Conservation (phyloP, 2,797 vertebrate species). For the Myoxocephalus aenaeus region DNA sequence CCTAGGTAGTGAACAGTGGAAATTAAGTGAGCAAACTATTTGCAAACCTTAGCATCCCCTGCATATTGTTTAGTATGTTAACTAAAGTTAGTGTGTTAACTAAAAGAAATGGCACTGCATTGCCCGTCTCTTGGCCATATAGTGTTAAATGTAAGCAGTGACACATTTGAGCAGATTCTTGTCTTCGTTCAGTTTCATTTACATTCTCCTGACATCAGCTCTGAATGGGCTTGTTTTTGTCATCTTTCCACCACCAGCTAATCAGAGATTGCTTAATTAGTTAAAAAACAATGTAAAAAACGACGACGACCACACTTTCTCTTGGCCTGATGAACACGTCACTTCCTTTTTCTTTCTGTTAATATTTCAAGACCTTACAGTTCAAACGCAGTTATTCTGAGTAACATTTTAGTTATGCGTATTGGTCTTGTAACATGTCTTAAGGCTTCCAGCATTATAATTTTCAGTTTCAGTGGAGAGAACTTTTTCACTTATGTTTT, state of each 20-base stretch:
- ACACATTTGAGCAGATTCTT: slow-evolving; percentile 84
- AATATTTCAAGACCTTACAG: slow-evolving; percentile 63
- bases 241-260: slow-evolving; percentile 59
- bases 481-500: slow-evolving; percentile 72
- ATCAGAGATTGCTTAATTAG: slow-evolving; percentile 68
- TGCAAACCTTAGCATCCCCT: slow-evolving; percentile 93
- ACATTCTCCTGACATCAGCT: slow-evolving; percentile 67
- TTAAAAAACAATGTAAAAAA: slow-evolving; percentile 32
- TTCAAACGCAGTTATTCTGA: slow-evolving; percentile 74
- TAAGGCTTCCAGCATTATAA: slow-evolving; percentile 89
- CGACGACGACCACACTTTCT: slow-evolving; percentile 82
- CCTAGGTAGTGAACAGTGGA: slow-evolving; percentile 85
- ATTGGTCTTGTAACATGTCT: slow-evolving; percentile 89
- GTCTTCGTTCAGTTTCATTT: slow-evolving; percentile 82
- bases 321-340: slow-evolving; percentile 83
- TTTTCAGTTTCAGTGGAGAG: slow-evolving; percentile 83
- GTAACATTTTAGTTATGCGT: slow-evolving; percentile 81
- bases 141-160: slow-evolving; percentile 88
- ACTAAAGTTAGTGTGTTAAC: slow-evolving; percentile 97
- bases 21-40: slow-evolving; percentile 86
- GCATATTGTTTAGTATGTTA: slow-evolving; percentile 96
- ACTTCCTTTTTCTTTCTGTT: slow-evolving; percentile 70
- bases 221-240: slow-evolving; percentile 56
- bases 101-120: slow-evolving; percentile 85
- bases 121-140: slow-evolving; percentile 90